Conservation (phyloP, 2,113 vertebrate species). For the Protobothrops mucrosquamatus region DNA sequence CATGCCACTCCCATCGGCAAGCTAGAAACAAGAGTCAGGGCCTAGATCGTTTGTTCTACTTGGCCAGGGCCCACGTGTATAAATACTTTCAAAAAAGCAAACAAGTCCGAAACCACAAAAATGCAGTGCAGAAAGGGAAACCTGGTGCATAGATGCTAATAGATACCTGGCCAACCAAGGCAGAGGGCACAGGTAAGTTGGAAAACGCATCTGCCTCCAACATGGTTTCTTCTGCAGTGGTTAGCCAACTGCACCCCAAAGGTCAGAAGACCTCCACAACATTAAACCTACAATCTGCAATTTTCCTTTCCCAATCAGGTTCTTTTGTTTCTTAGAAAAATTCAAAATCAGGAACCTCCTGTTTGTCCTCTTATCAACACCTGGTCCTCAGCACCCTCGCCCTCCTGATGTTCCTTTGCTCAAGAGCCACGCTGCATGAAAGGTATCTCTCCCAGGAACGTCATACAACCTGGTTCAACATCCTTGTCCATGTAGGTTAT, state of each 20-base stretch:
- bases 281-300: neutral
- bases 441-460: neutral
- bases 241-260: neutral
- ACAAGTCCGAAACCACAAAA: neutral
- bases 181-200: neutral
- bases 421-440: fast-evolving
- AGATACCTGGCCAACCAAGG: neutral
- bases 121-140: neutral
- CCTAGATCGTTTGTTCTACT: neutral
- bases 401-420: neutral
- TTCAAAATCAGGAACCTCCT: neutral
- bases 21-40: neutral
- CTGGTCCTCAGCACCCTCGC: neutral
- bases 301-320: neutral
- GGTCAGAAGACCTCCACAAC: neutral
- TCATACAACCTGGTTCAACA: neutral
- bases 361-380: neutral
- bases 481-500: neutral
- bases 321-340: neutral
- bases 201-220: neutral
- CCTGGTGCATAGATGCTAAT: neutral
- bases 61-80: neutral
- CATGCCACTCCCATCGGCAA: neutral
- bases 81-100: neutral
- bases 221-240: neutral